Evolutionary conservation across 2,113 vertebrate species (phyloP), one percentile per base, ranked within the genome.

Genomic region (Tonatia bakeri): DNA sequence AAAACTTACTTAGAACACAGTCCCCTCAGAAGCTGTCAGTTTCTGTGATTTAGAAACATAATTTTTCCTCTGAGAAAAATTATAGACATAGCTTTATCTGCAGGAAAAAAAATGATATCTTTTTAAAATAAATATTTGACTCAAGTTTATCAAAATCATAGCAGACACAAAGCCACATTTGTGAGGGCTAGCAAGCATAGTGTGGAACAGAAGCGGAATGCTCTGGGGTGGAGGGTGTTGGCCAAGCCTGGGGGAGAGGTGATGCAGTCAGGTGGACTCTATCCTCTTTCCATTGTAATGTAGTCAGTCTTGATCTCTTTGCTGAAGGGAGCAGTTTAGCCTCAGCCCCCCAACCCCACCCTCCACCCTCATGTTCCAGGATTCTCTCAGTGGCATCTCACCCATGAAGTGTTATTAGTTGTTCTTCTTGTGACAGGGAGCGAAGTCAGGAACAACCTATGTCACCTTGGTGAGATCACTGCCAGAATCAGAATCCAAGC

Each of bases 31-130:
- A 81, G 12, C 38, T 73, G 33, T 31, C n/a, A 54, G 15, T 40
- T 87, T 75, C 76, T 91, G 20, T 65, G 13, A 91, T 75, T 69
- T 72, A 24, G 33, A 97, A 86, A 92, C n/a, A n/a, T 22, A 16
- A 20, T 50, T 75, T 86, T 85, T 76, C 36, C 43, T 50, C n/a
- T 73, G 43, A 83, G 7, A 8, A 82, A 86, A 89, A 56, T 87
- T 61, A 81, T 61, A 13, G 73, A 45, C 5, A 84, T 61, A 83
- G 15, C 22, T 92, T 26, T 64, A 59, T 87, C 54, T 91, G 7
- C 20, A 87, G 40, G 59, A 56, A 77, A 67, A 43, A 65, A 40
- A 84, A 64, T 0, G 28, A 77, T 79, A 72, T 9, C n/a, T 56
- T 81, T 87, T 93, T 28, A 4, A 81, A 83, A 64, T 43, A 75